phyloP scores from a whole-genome alignment of 2,113 vertebrate species.

The Oncorhynchus gorbuscha region DNA sequence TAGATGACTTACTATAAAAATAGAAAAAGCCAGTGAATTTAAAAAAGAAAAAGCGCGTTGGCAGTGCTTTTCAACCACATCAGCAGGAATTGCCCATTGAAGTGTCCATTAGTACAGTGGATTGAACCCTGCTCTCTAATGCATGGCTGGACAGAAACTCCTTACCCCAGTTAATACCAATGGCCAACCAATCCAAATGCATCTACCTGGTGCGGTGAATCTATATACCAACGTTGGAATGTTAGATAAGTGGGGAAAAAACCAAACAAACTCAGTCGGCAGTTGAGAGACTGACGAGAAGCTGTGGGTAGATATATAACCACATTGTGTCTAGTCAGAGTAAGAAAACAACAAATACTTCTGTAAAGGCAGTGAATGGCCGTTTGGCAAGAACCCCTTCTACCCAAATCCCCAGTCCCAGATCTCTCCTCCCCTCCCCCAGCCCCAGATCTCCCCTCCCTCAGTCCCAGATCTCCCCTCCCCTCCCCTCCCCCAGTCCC shows the following conservation, averaged over 20 bases:
- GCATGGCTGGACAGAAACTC: not conserved
- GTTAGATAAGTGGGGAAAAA: not conserved
- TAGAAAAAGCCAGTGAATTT: not conserved
- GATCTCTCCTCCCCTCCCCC: constrained; percentile 33
- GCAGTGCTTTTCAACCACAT: constrained; percentile 30
- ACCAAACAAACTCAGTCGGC: not conserved
- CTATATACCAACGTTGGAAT: not conserved
- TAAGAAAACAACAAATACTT: constrained; percentile 50
- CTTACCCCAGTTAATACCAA: not conserved
- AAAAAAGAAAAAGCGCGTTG: constrained; percentile 12
- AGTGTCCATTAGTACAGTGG: not conserved
- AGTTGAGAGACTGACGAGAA: constrained; percentile 45
- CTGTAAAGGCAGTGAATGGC: constrained; percentile 56
- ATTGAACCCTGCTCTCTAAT: not conserved
- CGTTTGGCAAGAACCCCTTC: constrained; percentile 54
- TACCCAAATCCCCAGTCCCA: not conserved
- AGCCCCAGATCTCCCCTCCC: constrained; percentile 23
- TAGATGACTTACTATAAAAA: constrained; percentile 2
- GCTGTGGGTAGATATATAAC: constrained; percentile 40
- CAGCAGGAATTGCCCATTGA: constrained; percentile 4
- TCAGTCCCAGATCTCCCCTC: constrained; percentile 1
- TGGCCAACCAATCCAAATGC: constrained; percentile 23
- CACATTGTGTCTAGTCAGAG: constrained; percentile 22
- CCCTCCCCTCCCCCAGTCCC: constrained; percentile 10
- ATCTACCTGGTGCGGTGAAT: constrained; percentile 12